Base-by-base conservation (phyloP, 2,888 invertebrate genomes). In the Microctonus brassicae region DNA sequence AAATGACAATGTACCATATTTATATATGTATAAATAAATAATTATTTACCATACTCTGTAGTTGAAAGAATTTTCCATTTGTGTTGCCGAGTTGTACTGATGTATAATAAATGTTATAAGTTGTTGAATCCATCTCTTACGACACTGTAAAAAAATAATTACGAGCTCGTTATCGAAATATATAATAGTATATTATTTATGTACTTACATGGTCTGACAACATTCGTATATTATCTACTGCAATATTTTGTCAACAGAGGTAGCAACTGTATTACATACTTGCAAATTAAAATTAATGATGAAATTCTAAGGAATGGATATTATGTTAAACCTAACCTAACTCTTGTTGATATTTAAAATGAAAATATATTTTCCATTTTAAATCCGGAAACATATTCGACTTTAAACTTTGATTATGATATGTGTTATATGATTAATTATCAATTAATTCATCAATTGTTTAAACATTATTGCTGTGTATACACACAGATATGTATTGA, bases 241-340 rank as follows among this genome's bases (percentile, higher is more conserved):
- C 29, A 17, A 13, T 13, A 58, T 58, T 58, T 29, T 58, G 58
- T n/a, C 58, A 58, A 33, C 33, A 58, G 58, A 58, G 58, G 58
- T 29, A 58, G 58, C 58, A 58, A 29, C 58, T 58, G 58, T 33
- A 29, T n/a, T 29, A n/a, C 17, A n/a, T 7, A 58, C 17, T 29
- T n/a, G n/a, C n/a, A n/a, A n/a, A n/a, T n/a, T n/a, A n/a, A n/a
- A n/a, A n/a, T n/a, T n/a, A n/a, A n/a, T n/a, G n/a, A n/a, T n/a
- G n/a, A n/a, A n/a, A n/a, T n/a, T n/a, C n/a, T n/a, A n/a, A n/a
- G n/a, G n/a, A n/a, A n/a, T n/a, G n/a, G n/a, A n/a, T n/a, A n/a
- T n/a, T n/a, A n/a, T n/a, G n/a, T n/a, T n/a, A n/a, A n/a, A n/a
- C n/a, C n/a, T n/a, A n/a, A n/a, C n/a, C n/a, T n/a, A n/a, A n/a